Evolutionary conservation across 2,797 vertebrate genomes (phyloP).

Genomic region (Leptatherina wallacei): DNA sequence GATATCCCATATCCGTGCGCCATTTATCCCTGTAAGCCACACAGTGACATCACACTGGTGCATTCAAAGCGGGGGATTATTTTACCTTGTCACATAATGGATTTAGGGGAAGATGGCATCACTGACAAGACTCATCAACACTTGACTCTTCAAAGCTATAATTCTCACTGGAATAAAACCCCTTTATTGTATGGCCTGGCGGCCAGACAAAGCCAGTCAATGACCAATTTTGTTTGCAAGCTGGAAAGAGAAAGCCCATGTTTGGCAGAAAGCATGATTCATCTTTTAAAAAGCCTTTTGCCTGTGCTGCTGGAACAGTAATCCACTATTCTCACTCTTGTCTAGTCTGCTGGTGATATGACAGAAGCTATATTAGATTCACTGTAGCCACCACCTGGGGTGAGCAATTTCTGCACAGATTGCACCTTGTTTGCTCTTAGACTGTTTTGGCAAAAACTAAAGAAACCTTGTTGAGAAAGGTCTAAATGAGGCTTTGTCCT

Average conservation of each 20-base stretch:
- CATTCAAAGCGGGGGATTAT: conserved; percentile 59
- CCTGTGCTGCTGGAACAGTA: conserved; percentile 49
- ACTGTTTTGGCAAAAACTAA: conserved; percentile 12
- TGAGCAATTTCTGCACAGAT: conserved; percentile 26
- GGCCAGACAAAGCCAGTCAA: conserved; percentile 41
- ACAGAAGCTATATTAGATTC: conserved; percentile 38
- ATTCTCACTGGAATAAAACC: conserved; percentile 28
- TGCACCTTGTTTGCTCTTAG: conserved; percentile 17
- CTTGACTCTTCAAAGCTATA: conserved; percentile 24
- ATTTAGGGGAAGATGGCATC: conserved; percentile 49
- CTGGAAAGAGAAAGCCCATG: conserved; percentile 43
- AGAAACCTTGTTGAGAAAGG: not conserved
- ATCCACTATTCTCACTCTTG: conserved; percentile 36
- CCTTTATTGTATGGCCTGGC: conserved; percentile 6
- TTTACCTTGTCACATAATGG: conserved; percentile 38
- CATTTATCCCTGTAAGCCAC: conserved; percentile 50
- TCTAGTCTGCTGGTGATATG: conserved; percentile 41
- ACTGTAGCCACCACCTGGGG: conserved; percentile 27
- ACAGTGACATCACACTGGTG: conserved; percentile 32
- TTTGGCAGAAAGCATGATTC: conserved; percentile 52
- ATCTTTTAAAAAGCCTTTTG: conserved; percentile 61
- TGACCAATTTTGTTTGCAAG: conserved; percentile 42
- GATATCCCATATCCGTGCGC: conserved; percentile 50
- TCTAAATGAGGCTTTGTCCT: not conserved
- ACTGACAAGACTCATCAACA: conserved; percentile 34